phyloP scores from a whole-genome alignment of 2,888 invertebrate species.

The Idaea aversata region DNA sequence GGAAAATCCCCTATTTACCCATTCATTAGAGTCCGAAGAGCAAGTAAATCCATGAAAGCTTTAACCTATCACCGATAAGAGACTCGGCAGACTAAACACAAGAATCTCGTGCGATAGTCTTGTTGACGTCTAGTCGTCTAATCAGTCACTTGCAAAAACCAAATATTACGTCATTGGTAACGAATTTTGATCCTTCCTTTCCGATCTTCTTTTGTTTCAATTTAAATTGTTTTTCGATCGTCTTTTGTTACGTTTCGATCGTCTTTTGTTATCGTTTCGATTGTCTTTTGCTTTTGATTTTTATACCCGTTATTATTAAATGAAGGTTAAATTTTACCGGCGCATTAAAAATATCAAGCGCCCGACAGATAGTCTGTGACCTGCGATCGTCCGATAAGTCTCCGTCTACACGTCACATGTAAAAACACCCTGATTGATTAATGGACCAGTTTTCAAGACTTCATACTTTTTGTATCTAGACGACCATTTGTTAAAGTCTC shows the following conservation, averaged over 20 bases:
- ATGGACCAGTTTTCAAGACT: neutral
- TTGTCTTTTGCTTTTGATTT: neutral
- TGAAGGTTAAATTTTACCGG: too few relatives aligned
- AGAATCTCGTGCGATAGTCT: too few relatives aligned
- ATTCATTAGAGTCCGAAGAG: neutral
- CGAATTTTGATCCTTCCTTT: too few relatives aligned
- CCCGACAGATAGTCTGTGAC: neutral
- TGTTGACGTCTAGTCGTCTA: too few relatives aligned
- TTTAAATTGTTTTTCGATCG: too few relatives aligned
- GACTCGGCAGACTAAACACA: neutral
- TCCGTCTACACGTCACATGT: neutral
- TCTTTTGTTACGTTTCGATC: too few relatives aligned
- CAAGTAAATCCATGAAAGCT: neutral
- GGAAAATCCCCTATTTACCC: neutral
- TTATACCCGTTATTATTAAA: too few relatives aligned
- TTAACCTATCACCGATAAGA: neutral
- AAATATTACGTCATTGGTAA: too few relatives aligned
- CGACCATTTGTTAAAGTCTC: neutral
- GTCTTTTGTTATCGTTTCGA: neutral
- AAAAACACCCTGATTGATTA: slow-evolving; percentile 1
- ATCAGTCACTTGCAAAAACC: too few relatives aligned
- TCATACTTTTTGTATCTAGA: neutral
- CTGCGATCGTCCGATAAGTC: neutral
- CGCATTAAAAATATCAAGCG: neutral
- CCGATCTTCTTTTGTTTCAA: too few relatives aligned